Evolutionary conservation across 2,888 invertebrate species (phyloP), one percentile per base, ranked within the genome.

Genomic region (Sinotaia quadrata): DNA sequence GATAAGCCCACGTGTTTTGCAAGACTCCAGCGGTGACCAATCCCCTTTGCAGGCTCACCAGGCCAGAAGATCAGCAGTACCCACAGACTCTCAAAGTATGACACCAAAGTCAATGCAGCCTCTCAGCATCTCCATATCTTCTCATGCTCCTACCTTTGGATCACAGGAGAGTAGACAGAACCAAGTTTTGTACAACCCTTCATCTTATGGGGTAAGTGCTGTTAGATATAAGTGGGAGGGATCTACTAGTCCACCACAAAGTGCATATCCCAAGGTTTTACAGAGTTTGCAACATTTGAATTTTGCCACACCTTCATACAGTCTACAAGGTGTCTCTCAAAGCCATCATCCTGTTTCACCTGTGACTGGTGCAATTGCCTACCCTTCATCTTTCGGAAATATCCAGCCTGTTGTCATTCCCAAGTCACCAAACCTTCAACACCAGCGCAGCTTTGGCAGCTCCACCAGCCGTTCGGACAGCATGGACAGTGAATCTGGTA

Each of bases 381-480:
- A 8, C 12, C 31, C 54, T 18, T 8, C 7, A 10, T 18, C 54
- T 2, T 47, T 31, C 31, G 29, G 41, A 18, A 44, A 31, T 31
- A 56, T 41, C 56, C 41, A 37, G 15, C 54, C 54, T 4, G 24
- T 44, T 2, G 10, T 54, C 21, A 18, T 65, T 54, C 65, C 24
- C 15, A 37, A 44, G 21, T 41, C 56, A 7, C 65, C 65, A 29
- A 18, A 47, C 24, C 33, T 65, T 54, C 65, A 65, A 56, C 65
- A 65, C 56, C 65, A 65, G 65, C 65, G 54, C 54, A 65, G 65
- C 56, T 56, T 47, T 8, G 65, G 65, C 29, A 54, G 54, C 44
- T 65, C 65, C 56, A 61, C 61, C 63, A 73, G 69, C 36, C 62
- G 73, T 27, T 69, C 73, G 29, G 70, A 66, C 57, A 73, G 73